These are phyloP conservation scores for Rhizoglyphus robini DNA, from an alignment of 1,140 invertebrate species.

Conservation along the genomic window DNA sequence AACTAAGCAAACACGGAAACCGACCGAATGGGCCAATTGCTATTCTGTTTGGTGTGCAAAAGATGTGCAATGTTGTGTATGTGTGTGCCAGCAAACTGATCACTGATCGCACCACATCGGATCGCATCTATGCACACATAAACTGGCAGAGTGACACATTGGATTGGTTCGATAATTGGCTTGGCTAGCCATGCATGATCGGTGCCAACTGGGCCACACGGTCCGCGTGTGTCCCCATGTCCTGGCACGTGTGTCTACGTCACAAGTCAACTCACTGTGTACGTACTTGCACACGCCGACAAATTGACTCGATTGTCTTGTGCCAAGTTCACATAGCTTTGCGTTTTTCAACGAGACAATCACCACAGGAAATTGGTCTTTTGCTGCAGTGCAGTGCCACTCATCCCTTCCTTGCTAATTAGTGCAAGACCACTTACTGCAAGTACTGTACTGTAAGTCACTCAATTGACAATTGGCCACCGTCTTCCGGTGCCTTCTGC, in stretches of 20 bases:
- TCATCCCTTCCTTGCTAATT: too few relatives aligned
- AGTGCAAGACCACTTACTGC: too few relatives aligned
- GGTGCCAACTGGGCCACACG: neutral
- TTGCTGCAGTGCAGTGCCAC: too few relatives aligned
- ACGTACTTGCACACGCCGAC: neutral
- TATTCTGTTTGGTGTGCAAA: too few relatives aligned
- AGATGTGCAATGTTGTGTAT: too few relatives aligned
- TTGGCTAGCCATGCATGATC: neutral
- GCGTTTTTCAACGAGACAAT: neutral
- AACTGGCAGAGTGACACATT: neutral
- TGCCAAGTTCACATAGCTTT: neutral
- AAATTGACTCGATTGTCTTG: neutral
- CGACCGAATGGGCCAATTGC: neutral
- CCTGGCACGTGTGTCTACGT: neutral
- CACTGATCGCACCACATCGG: neutral
- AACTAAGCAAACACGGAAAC: neutral
- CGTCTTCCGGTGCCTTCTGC: neutral
- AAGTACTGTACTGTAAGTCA: neutral
- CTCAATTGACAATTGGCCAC: neutral
- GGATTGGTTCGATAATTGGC: neutral
- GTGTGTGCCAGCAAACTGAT: too few relatives aligned
- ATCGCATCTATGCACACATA: neutral
- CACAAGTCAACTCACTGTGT: neutral
- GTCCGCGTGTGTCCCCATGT: neutral
- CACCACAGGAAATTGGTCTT: constrained; percentile 1